Evolutionary conservation across 2,888 invertebrate genomes (phyloP), one percentile per base, ranked within the genome.

Genomic region (Ochropacha duplaris): DNA sequence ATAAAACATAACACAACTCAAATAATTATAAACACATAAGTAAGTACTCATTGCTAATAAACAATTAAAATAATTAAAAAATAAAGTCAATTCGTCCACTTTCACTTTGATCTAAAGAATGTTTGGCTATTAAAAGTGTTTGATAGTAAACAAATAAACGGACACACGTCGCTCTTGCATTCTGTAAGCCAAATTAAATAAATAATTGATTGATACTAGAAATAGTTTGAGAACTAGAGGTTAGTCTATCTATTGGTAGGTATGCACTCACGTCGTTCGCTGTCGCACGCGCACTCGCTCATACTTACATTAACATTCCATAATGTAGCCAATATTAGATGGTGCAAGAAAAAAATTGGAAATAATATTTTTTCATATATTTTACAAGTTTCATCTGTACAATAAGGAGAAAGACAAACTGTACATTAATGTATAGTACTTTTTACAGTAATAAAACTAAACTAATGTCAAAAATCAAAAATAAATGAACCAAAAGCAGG

Each of bases 291-390:
- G 79, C 86, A 79, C 78, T 76, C 85, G 76, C 78, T 81, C 89
- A 84, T 80, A 85, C 90, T 88, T 86, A 87, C 89, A 83, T 94
- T 94, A 95, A 94, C 95, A 95, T 95, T 95, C 96, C 96, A 95
- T 92, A 92, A 78, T 88, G 93, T 88, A 90, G 94, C 93, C 94
- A 93, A 94, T 93, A 93, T 94, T 93, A 94, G 94, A 94, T 94
- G 93, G 95, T 95, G 95, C 95, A 94, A 92, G 82, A 91, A 92
- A 94, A 90, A 94, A 94, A 94, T 94, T 94, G 93, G 94, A 94
- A 94, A 94, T 92, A 93, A 95, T 94, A 94, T 93, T 94, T 76
- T 88, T 84, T 83, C 86, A 84, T 83, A 82, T 89, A 92, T 91
- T 84, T 91, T 93, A 93, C 92, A 93, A 83, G 86, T 86, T 84